Conservation (phyloP, 2,113 vertebrate genomes). For the Chamaea fasciata region DNA sequence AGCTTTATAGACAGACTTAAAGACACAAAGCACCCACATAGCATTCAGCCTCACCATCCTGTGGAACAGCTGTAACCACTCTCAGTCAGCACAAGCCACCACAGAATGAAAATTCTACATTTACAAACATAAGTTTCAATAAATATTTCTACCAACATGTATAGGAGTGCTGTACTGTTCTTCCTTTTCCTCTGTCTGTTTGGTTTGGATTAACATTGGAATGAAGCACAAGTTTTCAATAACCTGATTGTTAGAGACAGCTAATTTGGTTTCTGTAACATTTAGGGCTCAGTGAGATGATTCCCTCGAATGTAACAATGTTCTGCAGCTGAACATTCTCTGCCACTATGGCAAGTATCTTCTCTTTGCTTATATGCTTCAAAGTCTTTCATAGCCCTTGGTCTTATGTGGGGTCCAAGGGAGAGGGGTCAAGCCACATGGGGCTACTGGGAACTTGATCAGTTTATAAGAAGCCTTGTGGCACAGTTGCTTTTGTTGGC, state of each 20-base stretch:
- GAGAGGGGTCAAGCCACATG: not conserved
- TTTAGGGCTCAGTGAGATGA: not conserved
- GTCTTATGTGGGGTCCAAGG: not conserved
- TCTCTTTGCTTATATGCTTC: not conserved
- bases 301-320: not conserved
- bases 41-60: not conserved
- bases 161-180: not conserved
- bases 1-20: not conserved
- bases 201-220: not conserved
- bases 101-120: not conserved
- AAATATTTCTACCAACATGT: not conserved
- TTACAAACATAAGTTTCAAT: not conserved
- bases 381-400: not conserved
- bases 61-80: not conserved
- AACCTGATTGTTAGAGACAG: not conserved
- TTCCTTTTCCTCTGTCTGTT: not conserved
- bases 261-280: not conserved
- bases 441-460: not conserved
- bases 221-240: not conserved
- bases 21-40: not conserved
- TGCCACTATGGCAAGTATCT: not conserved
- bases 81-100: not conserved
- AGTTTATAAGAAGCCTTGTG: not conserved
- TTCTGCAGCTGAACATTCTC: not conserved
- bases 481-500: not conserved